Percentiles rank a stretch among this genome's conserved stretches.
These are phyloP conservation scores for Apodemia zela DNA, from an alignment of 2,888 invertebrate genomes.

Conservation along the genomic window DNA sequence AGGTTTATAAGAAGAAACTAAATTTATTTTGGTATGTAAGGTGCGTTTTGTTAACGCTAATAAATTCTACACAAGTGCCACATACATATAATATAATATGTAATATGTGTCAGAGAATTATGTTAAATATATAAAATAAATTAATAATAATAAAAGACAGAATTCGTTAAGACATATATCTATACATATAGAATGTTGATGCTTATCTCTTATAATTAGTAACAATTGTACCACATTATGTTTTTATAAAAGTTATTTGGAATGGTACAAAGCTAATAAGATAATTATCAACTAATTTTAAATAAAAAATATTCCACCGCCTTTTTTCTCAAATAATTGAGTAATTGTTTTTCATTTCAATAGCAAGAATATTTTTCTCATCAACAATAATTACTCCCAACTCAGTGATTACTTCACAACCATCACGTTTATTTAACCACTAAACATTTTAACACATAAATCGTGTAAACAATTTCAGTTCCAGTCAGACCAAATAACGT, in stretches of 20 bases:
- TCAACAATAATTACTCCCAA: slow-evolving; percentile 20
- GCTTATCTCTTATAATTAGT: background rate
- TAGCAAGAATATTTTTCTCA: slow-evolving; percentile 19
- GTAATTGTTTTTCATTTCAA: slow-evolving; percentile 6
- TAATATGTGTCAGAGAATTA: too few relatives aligned
- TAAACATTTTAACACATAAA: slow-evolving; percentile 59
- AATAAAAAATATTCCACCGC: background rate
- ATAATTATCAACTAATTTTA: background rate
- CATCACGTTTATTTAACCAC: slow-evolving; percentile 29
- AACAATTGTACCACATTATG: background rate
- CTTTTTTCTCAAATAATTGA: background rate
- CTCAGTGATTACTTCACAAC: too few relatives aligned
- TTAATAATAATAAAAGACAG: background rate
- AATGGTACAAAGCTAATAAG: background rate
- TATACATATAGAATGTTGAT: too few relatives aligned
- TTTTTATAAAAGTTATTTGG: background rate
- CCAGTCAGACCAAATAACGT: slow-evolving; percentile 46
- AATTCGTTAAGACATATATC: background rate
- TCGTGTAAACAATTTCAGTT: slow-evolving; percentile 54
- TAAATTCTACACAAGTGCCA: too few relatives aligned
- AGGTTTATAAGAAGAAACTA: too few relatives aligned
- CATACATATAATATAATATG: too few relatives aligned
- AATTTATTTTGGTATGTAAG: too few relatives aligned
- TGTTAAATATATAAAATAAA: too few relatives aligned
- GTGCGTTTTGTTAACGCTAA: too few relatives aligned